Percentiles rank a stretch among this genome's conserved stretches.
These are phyloP conservation scores for Leucosticte australis DNA, from an alignment of 2,113 vertebrate genomes.

Conservation along the genomic window DNA sequence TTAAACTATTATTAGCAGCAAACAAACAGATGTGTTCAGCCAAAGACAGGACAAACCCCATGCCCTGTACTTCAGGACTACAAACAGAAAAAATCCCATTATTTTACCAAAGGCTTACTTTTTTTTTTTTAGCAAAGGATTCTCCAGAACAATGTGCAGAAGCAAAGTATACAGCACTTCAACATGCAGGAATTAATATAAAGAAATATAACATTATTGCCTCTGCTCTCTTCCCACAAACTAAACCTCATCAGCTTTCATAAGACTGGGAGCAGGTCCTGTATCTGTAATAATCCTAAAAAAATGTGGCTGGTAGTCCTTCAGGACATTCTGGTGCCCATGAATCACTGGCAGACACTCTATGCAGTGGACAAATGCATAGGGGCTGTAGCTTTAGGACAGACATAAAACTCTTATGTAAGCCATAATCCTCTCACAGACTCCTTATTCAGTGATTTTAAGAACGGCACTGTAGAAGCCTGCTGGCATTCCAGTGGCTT, in stretches of 20 bases:
- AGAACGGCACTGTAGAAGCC: neutral
- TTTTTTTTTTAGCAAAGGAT: neutral
- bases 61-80: neutral
- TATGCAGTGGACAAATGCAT: neutral
- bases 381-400: neutral
- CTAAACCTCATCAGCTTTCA: neutral
- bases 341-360: neutral
- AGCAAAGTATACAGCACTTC: neutral
- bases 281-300: neutral
- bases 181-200: neutral
- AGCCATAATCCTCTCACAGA: constrained; percentile 54
- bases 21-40: neutral
- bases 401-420: constrained; percentile 55
- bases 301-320: neutral
- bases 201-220: neutral
- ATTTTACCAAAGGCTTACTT: neutral
- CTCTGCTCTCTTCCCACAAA: neutral
- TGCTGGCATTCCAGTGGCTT: neutral
- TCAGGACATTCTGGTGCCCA: neutral
- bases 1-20: constrained; percentile 50
- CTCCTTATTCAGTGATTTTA: constrained; percentile 35
- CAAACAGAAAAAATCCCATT: neutral
- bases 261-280: neutral
- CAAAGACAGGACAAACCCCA: neutral
- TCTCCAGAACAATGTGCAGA: neutral